Evolutionary conservation across 1,140 invertebrate species (phyloP), one percentile per base, ranked within the genome.

Genomic region (Potamilus streckersoni): DNA sequence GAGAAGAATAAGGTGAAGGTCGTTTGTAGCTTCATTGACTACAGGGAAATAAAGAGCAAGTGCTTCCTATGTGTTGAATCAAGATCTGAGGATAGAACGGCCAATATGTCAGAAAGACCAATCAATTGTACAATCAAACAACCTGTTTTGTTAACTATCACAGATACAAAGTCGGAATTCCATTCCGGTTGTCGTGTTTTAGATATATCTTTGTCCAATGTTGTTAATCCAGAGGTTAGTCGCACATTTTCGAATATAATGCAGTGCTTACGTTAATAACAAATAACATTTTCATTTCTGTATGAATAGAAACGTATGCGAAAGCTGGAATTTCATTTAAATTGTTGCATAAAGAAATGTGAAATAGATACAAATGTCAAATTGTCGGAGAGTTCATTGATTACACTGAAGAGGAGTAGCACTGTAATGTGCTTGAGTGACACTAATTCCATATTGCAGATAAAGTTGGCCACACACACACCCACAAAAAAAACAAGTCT

Each of bases 141-240:
- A 62, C 80, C 83, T 11, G 76, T 85, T 19, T 27, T 60, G 14
- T 59, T 83, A 20, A 78, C 27, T 23, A 67, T 84, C 55, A 71
- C 74, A 17, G 82, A 86, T 55, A 31, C 60, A 27, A 84, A 82
- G 65, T 67, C 73, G 57, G 79, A 80, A 59, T 80, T 81, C 76
- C 71, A 80, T 63, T 79, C 77, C 59, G 85, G 85, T 19, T 86
- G 83, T 74, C 81, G 81, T 64, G 73, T 85, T 15, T 77, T 86
- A 55, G 83, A 85, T 62, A 71, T 85, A 23, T 78, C 79, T 13
- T 81, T 86, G 72, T 81, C 85, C 31, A 85, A 80, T 73, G 74
- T 85, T 58, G 67, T 85, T 11, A 80, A 81, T 57, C 79, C 82
- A 56, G 83, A 86, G 85, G 85, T 84, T 80, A 76, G 63, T 61